These are phyloP conservation scores for Gymnoscopelus braueri DNA, from an alignment of 2,797 vertebrate species.

Conservation along the genomic window DNA sequence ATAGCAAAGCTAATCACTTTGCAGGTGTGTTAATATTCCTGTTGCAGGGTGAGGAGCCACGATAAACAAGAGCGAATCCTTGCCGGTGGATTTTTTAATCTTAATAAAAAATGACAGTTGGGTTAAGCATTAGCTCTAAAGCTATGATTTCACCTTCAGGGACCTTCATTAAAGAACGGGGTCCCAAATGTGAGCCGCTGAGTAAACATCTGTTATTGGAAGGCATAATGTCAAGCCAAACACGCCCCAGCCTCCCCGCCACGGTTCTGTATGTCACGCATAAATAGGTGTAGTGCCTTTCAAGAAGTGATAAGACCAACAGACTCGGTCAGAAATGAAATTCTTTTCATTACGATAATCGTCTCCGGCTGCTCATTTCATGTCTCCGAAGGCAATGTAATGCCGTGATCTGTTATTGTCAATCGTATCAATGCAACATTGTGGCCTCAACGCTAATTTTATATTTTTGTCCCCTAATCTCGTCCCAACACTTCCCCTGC, in stretches of 20 bases:
- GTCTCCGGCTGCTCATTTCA: conserved; percentile 37
- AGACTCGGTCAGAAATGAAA: conserved; percentile 50
- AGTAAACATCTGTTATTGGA: conserved; percentile 71
- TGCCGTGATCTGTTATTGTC: conserved; percentile 51
- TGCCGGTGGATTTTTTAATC: conserved; percentile 28
- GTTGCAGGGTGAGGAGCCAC: conserved; percentile 10
- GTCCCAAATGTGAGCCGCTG: conserved; percentile 53
- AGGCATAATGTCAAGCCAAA: conserved; percentile 58
- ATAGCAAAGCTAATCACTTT: conserved; percentile 72
- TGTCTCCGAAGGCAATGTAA: conserved; percentile 51
- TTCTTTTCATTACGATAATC: conserved; percentile 66
- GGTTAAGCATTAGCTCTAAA: conserved; percentile 47
- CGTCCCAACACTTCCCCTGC: conserved; percentile 12
- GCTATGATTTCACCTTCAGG: conserved; percentile 71
- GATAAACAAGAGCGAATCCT: conserved; percentile 37
- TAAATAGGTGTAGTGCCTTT: conserved; percentile 63
- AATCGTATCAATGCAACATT: conserved; percentile 41
- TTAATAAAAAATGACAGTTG: conserved; percentile 41
- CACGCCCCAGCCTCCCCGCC: conserved; percentile 37
- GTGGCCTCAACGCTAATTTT: conserved; percentile 55
- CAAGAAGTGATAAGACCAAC: conserved; percentile 63
- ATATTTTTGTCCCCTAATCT: conserved; percentile 34
- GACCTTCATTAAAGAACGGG: conserved; percentile 63
- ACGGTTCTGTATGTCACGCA: conserved; percentile 44
- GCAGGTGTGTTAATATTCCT: conserved; percentile 40